Conservation (phyloP, 37 sponge, comb jelly and placozoan species). For the Mnemiopsis leidyi region DNA sequence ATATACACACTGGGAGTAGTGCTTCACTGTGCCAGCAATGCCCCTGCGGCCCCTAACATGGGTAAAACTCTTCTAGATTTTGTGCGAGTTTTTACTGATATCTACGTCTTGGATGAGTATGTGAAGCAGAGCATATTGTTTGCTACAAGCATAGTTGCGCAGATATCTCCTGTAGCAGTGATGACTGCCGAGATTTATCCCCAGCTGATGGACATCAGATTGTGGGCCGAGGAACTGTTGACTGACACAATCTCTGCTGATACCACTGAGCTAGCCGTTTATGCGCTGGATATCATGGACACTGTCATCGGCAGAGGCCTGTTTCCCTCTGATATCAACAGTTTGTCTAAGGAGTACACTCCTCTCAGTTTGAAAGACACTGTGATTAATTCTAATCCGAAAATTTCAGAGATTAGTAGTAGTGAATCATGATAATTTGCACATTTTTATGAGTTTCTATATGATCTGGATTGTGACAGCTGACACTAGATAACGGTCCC, state of each 20-base stretch:
- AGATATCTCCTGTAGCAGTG: constrained; percentile 37
- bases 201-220: constrained; percentile 26
- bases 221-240: constrained; percentile 58
- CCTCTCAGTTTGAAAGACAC: constrained; percentile 14
- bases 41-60: constrained; percentile 48
- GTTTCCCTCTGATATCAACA: constrained; percentile 9
- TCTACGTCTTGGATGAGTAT: constrained; percentile 52
- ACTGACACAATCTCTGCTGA: constrained; percentile 49
- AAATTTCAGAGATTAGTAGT: not conserved
- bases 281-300: constrained; percentile 58
- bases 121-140: constrained; percentile 46
- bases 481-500: not conserved
- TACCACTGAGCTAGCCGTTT: constrained; percentile 40
- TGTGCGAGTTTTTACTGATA: constrained; percentile 44
- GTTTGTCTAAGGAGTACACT: not conserved
- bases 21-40: constrained; percentile 43
- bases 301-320: constrained; percentile 18
- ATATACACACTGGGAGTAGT: constrained; percentile 55
- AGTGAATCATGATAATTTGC: too few species aligned
- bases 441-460: not conserved
- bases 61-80: constrained; percentile 34
- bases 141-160: constrained; percentile 53
- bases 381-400: not conserved
- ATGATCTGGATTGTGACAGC: not conserved
- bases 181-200: constrained; percentile 64